Conservation (phyloP, 2,113 vertebrate species). For the human region DNA sequence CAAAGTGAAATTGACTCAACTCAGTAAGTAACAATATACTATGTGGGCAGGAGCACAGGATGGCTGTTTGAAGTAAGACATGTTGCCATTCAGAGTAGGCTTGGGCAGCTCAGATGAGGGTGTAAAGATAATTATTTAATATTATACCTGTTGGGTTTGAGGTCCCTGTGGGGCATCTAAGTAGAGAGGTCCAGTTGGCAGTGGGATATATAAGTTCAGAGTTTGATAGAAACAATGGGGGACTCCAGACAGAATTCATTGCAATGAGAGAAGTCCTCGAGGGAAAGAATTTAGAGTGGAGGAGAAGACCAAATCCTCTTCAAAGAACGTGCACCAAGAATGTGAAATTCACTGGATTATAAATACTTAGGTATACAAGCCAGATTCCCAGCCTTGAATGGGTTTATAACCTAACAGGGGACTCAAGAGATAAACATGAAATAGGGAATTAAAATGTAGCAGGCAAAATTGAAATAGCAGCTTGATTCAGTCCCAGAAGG, state of each 20-base stretch:
- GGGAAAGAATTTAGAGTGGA: neutral
- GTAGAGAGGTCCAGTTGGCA: neutral
- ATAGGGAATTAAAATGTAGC: neutral
- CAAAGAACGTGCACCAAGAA: neutral
- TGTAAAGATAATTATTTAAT: neutral
- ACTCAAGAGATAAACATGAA: neutral
- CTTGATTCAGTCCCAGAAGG: conserved; percentile 30
- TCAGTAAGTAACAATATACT: neutral
- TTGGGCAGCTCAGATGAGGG: neutral
- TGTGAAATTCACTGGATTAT: neutral
- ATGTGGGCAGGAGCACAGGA: neutral
- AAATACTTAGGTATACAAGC: neutral
- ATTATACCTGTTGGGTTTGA: neutral
- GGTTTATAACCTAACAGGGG: neutral
- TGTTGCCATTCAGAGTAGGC: neutral
- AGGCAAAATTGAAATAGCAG: conserved; percentile 13
- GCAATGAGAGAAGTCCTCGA: neutral
- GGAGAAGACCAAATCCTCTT: neutral
- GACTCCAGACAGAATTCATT: neutral
- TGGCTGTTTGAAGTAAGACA: neutral
- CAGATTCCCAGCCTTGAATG: neutral
- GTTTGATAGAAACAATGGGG: neutral
- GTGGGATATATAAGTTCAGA: neutral
- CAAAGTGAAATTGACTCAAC: neutral
- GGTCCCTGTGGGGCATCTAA: neutral